These are phyloP conservation scores for Amphilophus citrinellus DNA, from an alignment of 2,113 vertebrate genomes.

Conservation along the genomic window DNA sequence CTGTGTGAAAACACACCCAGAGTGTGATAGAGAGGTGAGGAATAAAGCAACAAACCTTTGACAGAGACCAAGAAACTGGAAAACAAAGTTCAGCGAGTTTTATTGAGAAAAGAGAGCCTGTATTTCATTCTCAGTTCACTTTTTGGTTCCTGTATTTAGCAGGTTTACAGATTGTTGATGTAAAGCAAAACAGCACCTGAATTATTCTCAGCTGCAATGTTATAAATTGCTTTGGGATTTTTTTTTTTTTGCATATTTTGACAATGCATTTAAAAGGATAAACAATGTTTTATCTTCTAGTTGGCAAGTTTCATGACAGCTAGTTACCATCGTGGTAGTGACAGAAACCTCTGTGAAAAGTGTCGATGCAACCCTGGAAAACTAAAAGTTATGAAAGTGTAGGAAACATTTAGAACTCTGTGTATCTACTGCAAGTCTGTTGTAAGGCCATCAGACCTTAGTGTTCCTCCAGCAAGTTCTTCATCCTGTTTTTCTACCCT, in stretches of 20 bases:
- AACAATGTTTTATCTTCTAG: not conserved
- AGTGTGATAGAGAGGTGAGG: not conserved
- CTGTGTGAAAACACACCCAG: not conserved
- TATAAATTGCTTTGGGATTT: not conserved
- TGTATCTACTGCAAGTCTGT: not conserved
- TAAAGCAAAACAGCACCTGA: too few relatives aligned
- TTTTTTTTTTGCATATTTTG: not conserved
- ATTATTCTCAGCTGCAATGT: too few relatives aligned
- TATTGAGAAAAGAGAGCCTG: too few relatives aligned
- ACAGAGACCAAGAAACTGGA: not conserved
- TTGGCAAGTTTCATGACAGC: not conserved
- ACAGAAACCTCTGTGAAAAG: not conserved
- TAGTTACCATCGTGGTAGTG: accelerated
- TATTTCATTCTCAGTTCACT: too few relatives aligned
- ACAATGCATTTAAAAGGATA: not conserved
- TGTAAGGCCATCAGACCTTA: not conserved
- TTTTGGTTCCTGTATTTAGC: too few relatives aligned
- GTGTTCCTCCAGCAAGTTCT: not conserved
- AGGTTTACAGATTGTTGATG: too few relatives aligned
- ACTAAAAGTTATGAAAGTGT: not conserved
- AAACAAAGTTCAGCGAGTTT: not conserved
- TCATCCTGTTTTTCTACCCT: not conserved
- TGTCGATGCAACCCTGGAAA: not conserved
- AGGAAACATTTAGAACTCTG: not conserved
- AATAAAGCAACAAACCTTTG: too few relatives aligned